Base-by-base conservation (phyloP, 2,113 vertebrate species). In the Sinocyclocheilus anophthalmus region DNA sequence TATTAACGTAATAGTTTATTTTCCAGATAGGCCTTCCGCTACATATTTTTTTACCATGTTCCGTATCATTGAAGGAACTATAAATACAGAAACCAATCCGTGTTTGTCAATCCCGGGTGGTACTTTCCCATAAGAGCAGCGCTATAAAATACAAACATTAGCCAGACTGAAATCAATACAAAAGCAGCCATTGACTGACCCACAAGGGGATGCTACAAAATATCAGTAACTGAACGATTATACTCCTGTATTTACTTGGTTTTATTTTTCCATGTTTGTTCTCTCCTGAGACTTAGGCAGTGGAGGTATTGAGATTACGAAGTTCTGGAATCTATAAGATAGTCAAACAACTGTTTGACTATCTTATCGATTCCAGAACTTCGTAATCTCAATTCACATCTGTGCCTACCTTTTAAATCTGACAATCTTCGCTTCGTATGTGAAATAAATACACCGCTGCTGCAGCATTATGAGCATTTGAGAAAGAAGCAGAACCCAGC, bases 91-190 rank as follows among this genome's bases (percentile, higher is more conserved):
- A 55, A 42, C 18, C 10, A 22, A 73, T 69, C 13, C 13, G 5
- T 3, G 69, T 42, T 39, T 42, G 20, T 83, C 11, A 67, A 69
- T 50, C 80, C 80, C 61, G 1, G 5, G 81, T 73, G 81, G 48
- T 33, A 11, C 14, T 55, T 42, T 57, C 69, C 69, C 82, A 55
- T 50, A 70, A 53, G 65, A 83, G 65, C 81, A 55, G 26, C 0
- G 13, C 45, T 84, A 84, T 84, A 75, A 84, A 84, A 72, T 72
- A 73, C 69, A 73, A 84, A 84, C 69, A 84, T 75, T 73, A 84
- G 26, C 33, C 53, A 16, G 67, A 18, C 50, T 50, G 69, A 73
- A 75, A 84, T 84, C 82, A 75, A 84, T 84, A 84, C 18, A 42
- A 57, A 84, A 70, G 81, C 81, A 37, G 65, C 65, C 45, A 83